Evolutionary conservation across 2,113 vertebrate genomes (phyloP), one percentile per base, ranked within the genome.

Genomic region (Polyodon spathula): DNA sequence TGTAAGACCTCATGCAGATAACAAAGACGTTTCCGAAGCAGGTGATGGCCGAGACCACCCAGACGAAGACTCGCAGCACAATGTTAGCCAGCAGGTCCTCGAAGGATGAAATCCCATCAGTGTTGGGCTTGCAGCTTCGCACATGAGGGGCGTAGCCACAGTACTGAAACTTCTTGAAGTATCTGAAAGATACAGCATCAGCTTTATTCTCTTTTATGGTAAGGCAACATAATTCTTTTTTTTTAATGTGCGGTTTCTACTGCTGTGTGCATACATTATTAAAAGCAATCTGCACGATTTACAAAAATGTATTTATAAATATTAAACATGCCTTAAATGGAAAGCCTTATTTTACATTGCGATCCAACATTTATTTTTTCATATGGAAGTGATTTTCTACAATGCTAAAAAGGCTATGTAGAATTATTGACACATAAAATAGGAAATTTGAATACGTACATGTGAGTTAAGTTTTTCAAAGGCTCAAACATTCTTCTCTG

Each of bases 91-190:
- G 78, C 59, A 97, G 89, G 39, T 98, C 87, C 74, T 98, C 95
- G 0, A 98, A 84, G 40, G 95, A 97, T 0, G 95, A 97, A 69
- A 98, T 95, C 61, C 95, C 95, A 37, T 98, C 95, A 0, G 93
- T 97, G 78, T 97, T 98, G 51, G 95, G 95, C 60, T 97, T 98
- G 69, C 95, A 98, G 79, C 92, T 97, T 54, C 95, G 93, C 42
- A 97, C 94, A 0, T 97, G 95, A 8, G 95, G 93, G 1, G 95
- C 93, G 6, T 96, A 96, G 1, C 93, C 92, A 56, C 95, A 98
- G 73, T 97, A 98, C 75, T 97, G 95, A 82, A 97, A 97, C 74
- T 95, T 97, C 82, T 94, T 98, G 71, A 98, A 98, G 72, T 97
- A 98, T 74, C 93, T 97, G 70, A 16, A 9, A 27, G 44, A 2